A percentile compares a stretch with the other conserved stretches of the same genome.
Evolutionary conservation across 2,888 invertebrate species (phyloP).

Genomic region (Bellardia pandia): DNA sequence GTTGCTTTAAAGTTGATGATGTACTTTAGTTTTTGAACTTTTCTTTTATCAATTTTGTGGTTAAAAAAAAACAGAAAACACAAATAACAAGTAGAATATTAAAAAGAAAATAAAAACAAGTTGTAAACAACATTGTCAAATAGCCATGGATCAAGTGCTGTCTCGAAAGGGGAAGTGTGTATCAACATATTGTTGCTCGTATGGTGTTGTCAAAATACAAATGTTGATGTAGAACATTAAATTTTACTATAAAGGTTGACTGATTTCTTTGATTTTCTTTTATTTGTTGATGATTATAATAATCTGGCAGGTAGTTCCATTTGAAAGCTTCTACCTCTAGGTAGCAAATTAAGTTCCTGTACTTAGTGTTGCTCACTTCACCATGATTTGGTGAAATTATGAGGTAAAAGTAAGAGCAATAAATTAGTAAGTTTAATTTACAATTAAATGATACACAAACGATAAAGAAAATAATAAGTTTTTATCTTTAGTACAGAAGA

Average conservation of each 20-base stretch:
- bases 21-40: conserved; percentile 33
- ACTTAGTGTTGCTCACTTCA: not conserved
- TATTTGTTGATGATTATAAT: not conserved
- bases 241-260: conserved; percentile 38
- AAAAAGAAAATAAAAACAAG: conserved; percentile 9
- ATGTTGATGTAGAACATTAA: conserved; percentile 20
- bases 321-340: conserved; percentile 43
- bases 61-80: not conserved
- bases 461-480: not conserved
- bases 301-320: conserved; percentile 27
- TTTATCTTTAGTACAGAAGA: not conserved
- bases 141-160: not conserved
- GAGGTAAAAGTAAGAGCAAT: conserved; percentile 7
- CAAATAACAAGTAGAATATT: not conserved
- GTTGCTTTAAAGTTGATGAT: conserved; percentile 50
- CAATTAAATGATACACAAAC: conserved; percentile 32
- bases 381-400: conserved; percentile 12
- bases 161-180: not conserved
- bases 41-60: conserved; percentile 5
- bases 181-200: too few species aligned
- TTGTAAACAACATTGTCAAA: not conserved
- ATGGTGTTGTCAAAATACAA: not conserved
- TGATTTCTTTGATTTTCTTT: conserved; percentile 3
- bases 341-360: not conserved
- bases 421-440: conserved; percentile 29